Base-by-base conservation (phyloP, 1,140 invertebrate genomes). In the Drosophila sechellia region DNA sequence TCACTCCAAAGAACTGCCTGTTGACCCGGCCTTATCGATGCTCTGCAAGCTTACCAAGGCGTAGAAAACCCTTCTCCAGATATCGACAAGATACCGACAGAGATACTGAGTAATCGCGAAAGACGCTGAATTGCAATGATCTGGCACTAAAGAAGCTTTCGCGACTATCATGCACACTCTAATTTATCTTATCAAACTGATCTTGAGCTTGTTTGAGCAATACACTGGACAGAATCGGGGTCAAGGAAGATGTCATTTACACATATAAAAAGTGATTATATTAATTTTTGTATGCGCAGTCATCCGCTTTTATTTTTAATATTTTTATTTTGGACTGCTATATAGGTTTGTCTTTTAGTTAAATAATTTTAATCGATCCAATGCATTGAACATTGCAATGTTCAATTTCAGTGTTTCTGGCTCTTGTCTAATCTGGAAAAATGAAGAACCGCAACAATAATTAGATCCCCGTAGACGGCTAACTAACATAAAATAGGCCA, bases 181-280 rank as follows among this genome's bases (percentile, higher is more conserved):
- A 35, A 79, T 79, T 77, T 84, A 89, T 87, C 84, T 87, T 87
- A 87, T 87, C 84, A 84, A 87, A 80, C 25, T 77, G 79, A 87
- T 87, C 84, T 87, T 87, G 84, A 84, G 64, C 65, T 69, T 71
- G 45, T 50, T 65, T 49, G 39, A 45, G 45, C 22, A 61, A 15
- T 43, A 27, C 84, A 87, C 76, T 83, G 84, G 0, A 27, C 31
- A 39, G 31, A 73, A 85, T 64, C 34, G 37, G 37, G 37, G 37
- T 39, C 37, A 12, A 39, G 12, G 13, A 4, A 13, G 12, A 13
- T 37, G 11, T 8, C 6, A 31, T 31, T 31, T 31, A 31, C 3
- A 31, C 6, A 3, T 31, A 31, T 10, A 3, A 10, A 8, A 8
- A 31, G 3, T 10, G 6, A 31, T 31, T 31, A 8, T 31, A 15